These are phyloP conservation scores for Pseudomyrmex pallidus DNA, from an alignment of 1,140 invertebrate species.

Conservation along the genomic window DNA sequence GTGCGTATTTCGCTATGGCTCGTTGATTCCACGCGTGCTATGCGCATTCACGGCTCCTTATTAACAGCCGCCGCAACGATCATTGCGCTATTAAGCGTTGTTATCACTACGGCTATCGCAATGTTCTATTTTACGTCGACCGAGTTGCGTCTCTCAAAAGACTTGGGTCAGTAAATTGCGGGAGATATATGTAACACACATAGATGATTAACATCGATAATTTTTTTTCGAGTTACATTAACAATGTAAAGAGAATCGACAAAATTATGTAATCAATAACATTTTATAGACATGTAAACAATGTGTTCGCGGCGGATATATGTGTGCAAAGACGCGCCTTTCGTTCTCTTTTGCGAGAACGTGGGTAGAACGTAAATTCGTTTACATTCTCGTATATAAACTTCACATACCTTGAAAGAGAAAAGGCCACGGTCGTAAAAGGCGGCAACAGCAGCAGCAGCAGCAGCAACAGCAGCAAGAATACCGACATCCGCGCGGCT, in stretches of 20 bases:
- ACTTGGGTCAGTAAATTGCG: too few species aligned
- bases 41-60: constrained; percentile 77
- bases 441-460: constrained; percentile 2
- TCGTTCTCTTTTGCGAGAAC: not conserved
- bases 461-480: constrained; percentile 4
- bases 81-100: constrained; percentile 58
- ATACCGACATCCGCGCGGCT: constrained; percentile 43
- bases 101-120: constrained; percentile 52
- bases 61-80: constrained; percentile 71
- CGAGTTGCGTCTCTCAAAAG: not conserved
- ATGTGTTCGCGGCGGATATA: too few species aligned
- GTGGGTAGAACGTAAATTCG: not conserved
- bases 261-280: too few species aligned
- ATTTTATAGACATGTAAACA: too few species aligned
- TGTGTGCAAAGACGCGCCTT: too few species aligned
- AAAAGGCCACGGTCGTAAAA: constrained; percentile 69
- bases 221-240: too few species aligned
- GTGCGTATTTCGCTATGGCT: constrained; percentile 78
- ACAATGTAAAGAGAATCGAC: too few species aligned
- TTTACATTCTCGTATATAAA: constrained; percentile 57
- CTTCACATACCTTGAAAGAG: constrained; percentile 64
- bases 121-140: not conserved
- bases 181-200: too few species aligned
- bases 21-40: constrained; percentile 81
- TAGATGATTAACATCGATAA: too few species aligned